Base-by-base conservation (phyloP, 2,888 invertebrate species). In the Drosophila kanekoi region DNA sequence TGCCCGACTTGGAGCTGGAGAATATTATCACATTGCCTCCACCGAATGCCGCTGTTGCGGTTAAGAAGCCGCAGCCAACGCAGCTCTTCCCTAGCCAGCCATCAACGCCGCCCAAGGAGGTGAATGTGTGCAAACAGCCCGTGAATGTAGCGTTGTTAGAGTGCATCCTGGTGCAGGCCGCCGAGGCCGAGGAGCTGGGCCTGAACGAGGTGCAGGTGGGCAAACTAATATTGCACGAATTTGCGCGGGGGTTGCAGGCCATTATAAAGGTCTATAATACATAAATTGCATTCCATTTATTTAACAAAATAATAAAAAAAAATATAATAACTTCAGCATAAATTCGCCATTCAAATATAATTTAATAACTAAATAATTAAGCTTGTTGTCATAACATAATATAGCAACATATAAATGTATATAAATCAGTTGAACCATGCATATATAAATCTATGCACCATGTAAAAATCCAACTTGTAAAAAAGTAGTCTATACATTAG, bases 211-310 rank as follows among this genome's bases (percentile, higher is more conserved):
- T 40, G 8, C 64, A 88, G 45, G 64, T 66, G 18, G 56, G 64
- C 1, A 70, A 75, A 9, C 1, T 88, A 8, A 33, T 79, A 4
- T n/a, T 88, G 1, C n/a, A 40, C 13, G 84, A 85, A 48, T 72
- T 77, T 8, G 4, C 33, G 1, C 63, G 57, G 11, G 59, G 60
- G 1, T 16, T 72, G 11, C 45, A 67, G 48, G 41, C 49, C 2
- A 60, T 85, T 5, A 38, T 44, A 0, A 51, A 68, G 1, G 35
- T 43, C 14, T 77, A 60, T 18, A 13, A 41, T 10, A 35, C 1
- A 13, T 23, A 4, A 9, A 28, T 10, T 33, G 4, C 8, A 23
- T 4, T 32, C 9, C 16, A 16, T 45, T 57, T 33, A 44, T 54
- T 37, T 14, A 18, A n/a, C 16, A 28, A n/a, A 35, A 20, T 10